Evolutionary conservation across 2,888 invertebrate genomes (phyloP).

Genomic region (Anthophora plumipes): DNA sequence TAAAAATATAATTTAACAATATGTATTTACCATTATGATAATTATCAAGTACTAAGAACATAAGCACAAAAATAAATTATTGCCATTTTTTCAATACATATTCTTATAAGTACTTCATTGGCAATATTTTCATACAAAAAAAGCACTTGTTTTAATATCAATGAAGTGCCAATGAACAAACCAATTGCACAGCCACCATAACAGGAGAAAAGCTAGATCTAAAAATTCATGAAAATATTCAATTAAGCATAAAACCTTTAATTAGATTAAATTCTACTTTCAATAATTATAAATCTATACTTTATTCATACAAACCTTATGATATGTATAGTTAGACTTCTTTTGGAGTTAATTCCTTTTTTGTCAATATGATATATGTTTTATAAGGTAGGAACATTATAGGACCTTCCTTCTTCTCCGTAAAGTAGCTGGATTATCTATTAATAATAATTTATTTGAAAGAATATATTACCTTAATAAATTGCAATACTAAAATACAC

Average conservation of each 20-base stretch:
- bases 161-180: conserved; percentile 50
- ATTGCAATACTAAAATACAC: not conserved
- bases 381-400: conserved; percentile 41
- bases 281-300: not conserved
- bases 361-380: conserved; percentile 2
- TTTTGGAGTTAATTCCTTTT: conserved; percentile 7
- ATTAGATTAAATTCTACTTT: not conserved
- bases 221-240: conserved; percentile 24
- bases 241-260: not conserved
- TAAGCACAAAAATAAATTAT: conserved; percentile 51
- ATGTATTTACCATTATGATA: conserved; percentile 56
- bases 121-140: conserved; percentile 33
- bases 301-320: conserved; percentile 43
- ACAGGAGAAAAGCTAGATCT: conserved; percentile 58
- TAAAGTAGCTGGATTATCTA: conserved; percentile 27
- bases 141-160: conserved; percentile 17
- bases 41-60: conserved; percentile 43
- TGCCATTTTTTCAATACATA: conserved; percentile 44
- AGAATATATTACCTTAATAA: not conserved
- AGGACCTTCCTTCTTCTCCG: conserved; percentile 34
- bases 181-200: conserved; percentile 61
- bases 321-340: conserved; percentile 15
- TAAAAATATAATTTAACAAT: not conserved
- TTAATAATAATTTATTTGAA: conserved; percentile 17
- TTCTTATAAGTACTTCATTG: conserved; percentile 35